These are phyloP conservation scores for Sciurus carolinensis DNA, from an alignment of 2,797 vertebrate genomes.

Conservation along the genomic window DNA sequence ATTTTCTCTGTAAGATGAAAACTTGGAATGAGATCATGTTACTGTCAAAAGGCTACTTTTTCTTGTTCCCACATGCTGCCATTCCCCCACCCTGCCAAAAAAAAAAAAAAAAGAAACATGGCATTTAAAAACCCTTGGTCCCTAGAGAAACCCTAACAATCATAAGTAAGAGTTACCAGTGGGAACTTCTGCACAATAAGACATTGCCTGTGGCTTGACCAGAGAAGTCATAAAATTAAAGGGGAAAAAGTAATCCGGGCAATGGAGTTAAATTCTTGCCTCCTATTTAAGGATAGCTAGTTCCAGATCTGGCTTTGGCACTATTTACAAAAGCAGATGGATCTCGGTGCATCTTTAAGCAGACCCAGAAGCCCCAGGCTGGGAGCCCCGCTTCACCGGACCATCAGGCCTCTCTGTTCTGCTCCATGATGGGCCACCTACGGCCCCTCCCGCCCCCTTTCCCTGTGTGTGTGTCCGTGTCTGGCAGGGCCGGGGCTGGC, in stretches of 20 bases:
- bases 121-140: neutral
- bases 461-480: slow-evolving; percentile 74
- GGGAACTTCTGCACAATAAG: neutral
- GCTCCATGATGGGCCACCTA: neutral
- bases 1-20: slow-evolving; percentile 39
- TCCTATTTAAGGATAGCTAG: neutral
- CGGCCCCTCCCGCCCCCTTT: neutral
- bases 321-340: neutral
- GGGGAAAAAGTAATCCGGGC: neutral
- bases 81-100: neutral
- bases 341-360: neutral
- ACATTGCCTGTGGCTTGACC: neutral
- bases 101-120: neutral
- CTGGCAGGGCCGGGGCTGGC: neutral
- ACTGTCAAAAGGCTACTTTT: neutral
- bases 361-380: neutral
- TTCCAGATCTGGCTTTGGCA: neutral
- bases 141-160: slow-evolving; percentile 2
- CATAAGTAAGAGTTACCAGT: slow-evolving; percentile 21
- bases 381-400: neutral
- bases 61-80: neutral
- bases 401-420: neutral
- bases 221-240: neutral
- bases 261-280: neutral
- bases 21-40: neutral